A percentile compares a stretch with the other conserved stretches of the same genome.
phyloP scores from a whole-genome alignment of 1,140 invertebrate species.

The Formica selysi region DNA sequence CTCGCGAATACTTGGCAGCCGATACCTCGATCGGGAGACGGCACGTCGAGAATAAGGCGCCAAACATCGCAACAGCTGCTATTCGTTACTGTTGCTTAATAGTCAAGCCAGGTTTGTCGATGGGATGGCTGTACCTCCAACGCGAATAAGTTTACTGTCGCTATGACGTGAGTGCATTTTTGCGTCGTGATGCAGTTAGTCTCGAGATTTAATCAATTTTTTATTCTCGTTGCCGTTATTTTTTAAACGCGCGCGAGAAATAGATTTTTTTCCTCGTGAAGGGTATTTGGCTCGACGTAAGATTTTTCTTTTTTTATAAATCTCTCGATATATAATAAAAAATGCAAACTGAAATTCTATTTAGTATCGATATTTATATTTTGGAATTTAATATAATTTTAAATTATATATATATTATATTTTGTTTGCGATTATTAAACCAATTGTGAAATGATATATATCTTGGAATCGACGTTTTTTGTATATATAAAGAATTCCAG shows the following conservation, averaged over 20 bases:
- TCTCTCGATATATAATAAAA: background rate
- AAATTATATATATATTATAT: too few relatives aligned
- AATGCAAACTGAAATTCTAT: background rate
- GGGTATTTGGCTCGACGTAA: background rate
- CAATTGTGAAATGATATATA: background rate
- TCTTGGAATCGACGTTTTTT: background rate
- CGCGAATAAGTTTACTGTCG: background rate
- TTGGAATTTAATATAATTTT: background rate
- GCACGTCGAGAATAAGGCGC: slow-evolving; percentile 53
- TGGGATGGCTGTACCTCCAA: background rate
- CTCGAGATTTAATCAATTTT: slow-evolving; percentile 8
- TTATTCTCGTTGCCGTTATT: background rate
- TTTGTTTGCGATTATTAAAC: background rate
- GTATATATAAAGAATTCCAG: background rate
- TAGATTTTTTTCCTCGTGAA: background rate
- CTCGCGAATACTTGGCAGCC: slow-evolving; percentile 51
- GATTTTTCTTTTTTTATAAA: background rate
- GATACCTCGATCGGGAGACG: slow-evolving; percentile 40
- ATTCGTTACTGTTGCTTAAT: slow-evolving; percentile 42
- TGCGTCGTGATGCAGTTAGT: slow-evolving; percentile 5
- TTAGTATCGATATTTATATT: background rate
- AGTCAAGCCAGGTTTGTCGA: slow-evolving; percentile 18
- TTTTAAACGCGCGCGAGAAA: slow-evolving; percentile 17
- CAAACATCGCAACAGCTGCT: slow-evolving; percentile 42
- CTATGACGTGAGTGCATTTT: slow-evolving; percentile 17